Evolutionary conservation across 2,113 vertebrate genomes (phyloP), one percentile per base, ranked within the genome.

Genomic region (Montifringilla adamsi): DNA sequence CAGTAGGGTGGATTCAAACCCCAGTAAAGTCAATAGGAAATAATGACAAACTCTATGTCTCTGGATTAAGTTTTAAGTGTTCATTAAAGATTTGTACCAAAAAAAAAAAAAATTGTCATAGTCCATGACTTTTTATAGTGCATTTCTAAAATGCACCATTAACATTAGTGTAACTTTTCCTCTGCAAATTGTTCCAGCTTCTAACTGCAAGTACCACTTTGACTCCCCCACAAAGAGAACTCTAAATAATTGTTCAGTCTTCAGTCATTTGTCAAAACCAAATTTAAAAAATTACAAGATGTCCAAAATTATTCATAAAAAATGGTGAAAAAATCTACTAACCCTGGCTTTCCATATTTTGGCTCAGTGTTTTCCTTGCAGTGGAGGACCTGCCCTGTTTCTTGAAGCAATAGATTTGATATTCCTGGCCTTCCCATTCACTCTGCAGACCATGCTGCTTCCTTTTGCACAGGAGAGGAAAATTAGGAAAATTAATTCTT

Each of bases 321-420:
- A 87, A 35, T 6, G 8, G 7, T 23, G 21, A 41, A 87, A 77
- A 67, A 81, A 33, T 30, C 20, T 41, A 20, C 6, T 53, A 19
- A 7, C 13, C 11, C 35, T 52, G 12, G 8, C 11, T 79, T 91
- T 94, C 62, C 5, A 1, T 43, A 39, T 30, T 75, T 78, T 13
- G 6, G 21, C 18, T 19, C 8, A n/a, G 10, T 73, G 5, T 76
- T 78, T 31, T 63, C 18, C 11, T 72, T 0, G 0, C 5, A 37
- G 8, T 20, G 8, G 37, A 62, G 8, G 41, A 89, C 15, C 28
- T 70, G 15, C 19, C 35, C 11, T 66, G 18, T 27, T 83, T 68
- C 37, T 73, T 63, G 15, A 89, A 64, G 37, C 56, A 76, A 41
- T 47, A 39, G 9, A 24, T 74, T 50, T 67, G 6, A 23, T 75